Percentiles rank a stretch among this genome's conserved stretches.
Evolutionary conservation across 2,113 vertebrate genomes (phyloP).

Genomic region (Myiopsitta monachus): DNA sequence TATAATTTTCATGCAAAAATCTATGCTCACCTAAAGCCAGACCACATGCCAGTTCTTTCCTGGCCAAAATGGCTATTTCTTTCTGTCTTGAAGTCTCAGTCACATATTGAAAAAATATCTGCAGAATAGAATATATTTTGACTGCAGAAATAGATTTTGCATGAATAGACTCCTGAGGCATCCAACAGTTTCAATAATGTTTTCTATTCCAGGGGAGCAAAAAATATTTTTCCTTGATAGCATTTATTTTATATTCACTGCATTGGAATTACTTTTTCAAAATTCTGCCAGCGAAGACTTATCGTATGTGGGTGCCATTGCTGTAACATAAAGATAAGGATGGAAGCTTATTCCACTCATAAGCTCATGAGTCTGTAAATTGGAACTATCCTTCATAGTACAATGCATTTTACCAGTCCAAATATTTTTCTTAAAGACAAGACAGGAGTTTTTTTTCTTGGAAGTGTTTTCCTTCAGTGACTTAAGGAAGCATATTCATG

Average conservation of each 20-base stretch:
- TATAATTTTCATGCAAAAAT: slow-evolving; percentile 67
- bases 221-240: slow-evolving; percentile 81
- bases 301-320: slow-evolving; percentile 76
- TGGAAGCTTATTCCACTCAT: slow-evolving; percentile 74
- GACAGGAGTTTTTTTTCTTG: slow-evolving; percentile 55
- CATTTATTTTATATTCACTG: slow-evolving; percentile 79
- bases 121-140: slow-evolving; percentile 75
- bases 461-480: slow-evolving; percentile 52
- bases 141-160: slow-evolving; percentile 77
- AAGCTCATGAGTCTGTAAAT: slow-evolving; percentile 77
- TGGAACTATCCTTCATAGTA: slow-evolving; percentile 78
- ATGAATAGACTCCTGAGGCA: slow-evolving; percentile 76
- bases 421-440: slow-evolving; percentile 72
- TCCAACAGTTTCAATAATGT: slow-evolving; percentile 80
- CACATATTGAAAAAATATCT: slow-evolving; percentile 66
- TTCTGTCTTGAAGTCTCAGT: slow-evolving; percentile 64
- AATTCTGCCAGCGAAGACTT: slow-evolving; percentile 79
- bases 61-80: slow-evolving; percentile 65
- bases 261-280: slow-evolving; percentile 79
- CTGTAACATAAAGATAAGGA: slow-evolving; percentile 83
- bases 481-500: slow-evolving; percentile 49
- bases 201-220: slow-evolving; percentile 76
- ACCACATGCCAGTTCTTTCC: slow-evolving; percentile 50
- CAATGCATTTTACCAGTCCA: slow-evolving; percentile 72
- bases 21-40: slow-evolving; percentile 46